phyloP scores from a whole-genome alignment of 2,797 vertebrate genomes.

The Darevskia nairensis region DNA sequence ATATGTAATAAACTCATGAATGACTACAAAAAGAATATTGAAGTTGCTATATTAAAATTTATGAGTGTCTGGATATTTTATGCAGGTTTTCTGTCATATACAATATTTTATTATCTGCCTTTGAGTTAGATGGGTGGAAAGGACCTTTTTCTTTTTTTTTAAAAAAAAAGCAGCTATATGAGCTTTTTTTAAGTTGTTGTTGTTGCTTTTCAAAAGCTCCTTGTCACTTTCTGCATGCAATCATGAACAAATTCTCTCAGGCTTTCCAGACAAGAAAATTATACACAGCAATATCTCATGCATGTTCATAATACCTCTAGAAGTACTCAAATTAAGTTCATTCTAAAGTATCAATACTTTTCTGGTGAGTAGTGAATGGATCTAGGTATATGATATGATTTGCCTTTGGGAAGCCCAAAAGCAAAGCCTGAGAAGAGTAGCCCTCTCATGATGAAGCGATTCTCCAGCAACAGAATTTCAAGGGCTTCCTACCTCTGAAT shows the following conservation, averaged over 20 bases:
- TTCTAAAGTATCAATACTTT: conserved; percentile 13
- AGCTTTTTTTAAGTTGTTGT: neutral
- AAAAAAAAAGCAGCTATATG: neutral
- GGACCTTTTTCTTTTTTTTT: too few species aligned
- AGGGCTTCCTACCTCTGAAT: neutral
- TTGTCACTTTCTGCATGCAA: conserved; percentile 10
- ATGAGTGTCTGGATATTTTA: conserved; percentile 40
- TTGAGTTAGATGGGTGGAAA: conserved; percentile 5
- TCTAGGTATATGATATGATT: neutral
- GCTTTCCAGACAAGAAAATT: neutral
- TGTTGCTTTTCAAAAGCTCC: conserved; percentile 1
- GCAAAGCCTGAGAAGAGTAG: neutral
- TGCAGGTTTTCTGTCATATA: conserved; percentile 19
- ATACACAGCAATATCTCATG: neutral
- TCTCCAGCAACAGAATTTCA: neutral
- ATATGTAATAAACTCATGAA: conserved; percentile 46
- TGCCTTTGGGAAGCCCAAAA: neutral
- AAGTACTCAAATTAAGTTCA: neutral
- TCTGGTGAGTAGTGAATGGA: neutral
- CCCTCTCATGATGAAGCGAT: neutral
- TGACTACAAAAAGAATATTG: conserved; percentile 44
- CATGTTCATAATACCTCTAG: neutral
- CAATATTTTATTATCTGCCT: conserved; percentile 29
- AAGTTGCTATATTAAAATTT: conserved; percentile 48
- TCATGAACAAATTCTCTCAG: neutral